A percentile compares a stretch with the other conserved stretches of the same genome.
Evolutionary conservation across 2,797 vertebrate species (phyloP).

Genomic region (Anguilla obscura): DNA sequence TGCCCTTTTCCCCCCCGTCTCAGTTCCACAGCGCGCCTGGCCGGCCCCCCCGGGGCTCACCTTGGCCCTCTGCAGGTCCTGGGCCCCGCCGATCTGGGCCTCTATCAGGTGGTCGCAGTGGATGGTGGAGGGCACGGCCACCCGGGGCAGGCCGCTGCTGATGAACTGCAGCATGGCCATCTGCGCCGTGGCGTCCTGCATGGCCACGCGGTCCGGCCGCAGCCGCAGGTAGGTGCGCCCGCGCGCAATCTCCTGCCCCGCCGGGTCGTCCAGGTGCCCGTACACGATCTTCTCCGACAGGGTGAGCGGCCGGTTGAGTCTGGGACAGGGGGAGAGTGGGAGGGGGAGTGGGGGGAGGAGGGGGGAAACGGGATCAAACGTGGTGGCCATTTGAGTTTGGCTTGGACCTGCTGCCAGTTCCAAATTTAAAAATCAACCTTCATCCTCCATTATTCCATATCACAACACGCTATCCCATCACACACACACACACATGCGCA

Average conservation of each 20-base stretch:
- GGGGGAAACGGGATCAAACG: neutral
- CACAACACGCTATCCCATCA: too few species aligned
- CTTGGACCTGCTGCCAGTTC: neutral
- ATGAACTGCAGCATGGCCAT: constrained; percentile 99
- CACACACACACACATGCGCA: neutral
- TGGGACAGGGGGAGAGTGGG: constrained; percentile 53
- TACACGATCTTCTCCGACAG: constrained; percentile 96
- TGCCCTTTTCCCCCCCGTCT: too few species aligned
- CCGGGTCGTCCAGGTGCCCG: constrained; percentile 89
- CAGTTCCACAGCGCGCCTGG: neutral
- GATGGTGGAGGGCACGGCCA: constrained; percentile 94
- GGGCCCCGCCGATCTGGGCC: constrained; percentile 83
- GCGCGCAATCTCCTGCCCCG: constrained; percentile 83
- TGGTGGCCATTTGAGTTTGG: neutral
- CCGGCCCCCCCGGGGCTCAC: constrained; percentile 63
- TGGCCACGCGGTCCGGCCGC: constrained; percentile 89
- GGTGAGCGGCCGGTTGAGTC: constrained; percentile 87
- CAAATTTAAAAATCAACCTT: neutral
- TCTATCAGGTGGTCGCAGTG: constrained; percentile 97
- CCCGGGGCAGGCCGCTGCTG: constrained; percentile 88
- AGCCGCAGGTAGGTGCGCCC: constrained; percentile 90
- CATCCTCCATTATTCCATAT: neutral
- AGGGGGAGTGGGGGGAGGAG: too few species aligned
- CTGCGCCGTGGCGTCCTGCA: constrained; percentile 96
- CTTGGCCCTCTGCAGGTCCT: constrained; percentile 89